phyloP scores from a whole-genome alignment of 2,113 vertebrate species.

The Manacus vitellinus region DNA sequence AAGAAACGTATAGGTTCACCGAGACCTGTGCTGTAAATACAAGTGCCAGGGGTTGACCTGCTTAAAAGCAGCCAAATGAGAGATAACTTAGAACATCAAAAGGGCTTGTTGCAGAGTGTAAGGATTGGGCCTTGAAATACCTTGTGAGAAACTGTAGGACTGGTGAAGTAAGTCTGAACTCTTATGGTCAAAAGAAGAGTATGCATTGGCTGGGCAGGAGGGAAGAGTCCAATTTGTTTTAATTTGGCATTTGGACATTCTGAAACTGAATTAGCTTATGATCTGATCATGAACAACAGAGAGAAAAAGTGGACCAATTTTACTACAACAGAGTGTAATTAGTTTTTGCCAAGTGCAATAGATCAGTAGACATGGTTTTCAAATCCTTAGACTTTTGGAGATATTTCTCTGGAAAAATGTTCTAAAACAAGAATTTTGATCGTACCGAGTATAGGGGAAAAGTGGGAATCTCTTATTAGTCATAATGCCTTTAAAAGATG shows the following conservation, averaged over 20 bases:
- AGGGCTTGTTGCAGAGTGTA: not conserved
- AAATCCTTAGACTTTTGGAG: not conserved
- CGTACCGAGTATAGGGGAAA: not conserved
- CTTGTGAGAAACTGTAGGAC: not conserved
- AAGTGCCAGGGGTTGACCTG: not conserved
- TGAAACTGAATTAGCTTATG: not conserved
- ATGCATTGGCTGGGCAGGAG: not conserved
- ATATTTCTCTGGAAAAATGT: not conserved
- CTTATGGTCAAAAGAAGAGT: not conserved
- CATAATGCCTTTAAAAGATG: not conserved
- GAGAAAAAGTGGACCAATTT: not conserved
- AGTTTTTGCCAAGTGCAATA: not conserved
- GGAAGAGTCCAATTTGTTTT: not conserved
- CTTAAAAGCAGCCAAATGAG: not conserved
- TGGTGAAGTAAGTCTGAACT: not conserved
- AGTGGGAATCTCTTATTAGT: not conserved
- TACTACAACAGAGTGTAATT: not conserved
- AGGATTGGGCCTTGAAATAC: not conserved
- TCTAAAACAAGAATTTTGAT: not conserved
- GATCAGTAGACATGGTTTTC: not conserved
- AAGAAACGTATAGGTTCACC: not conserved
- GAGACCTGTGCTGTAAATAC: fast-evolving
- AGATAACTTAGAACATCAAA: not conserved
- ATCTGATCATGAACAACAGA: not conserved
- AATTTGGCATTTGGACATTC: not conserved